A percentile compares a stretch with the other conserved stretches of the same genome.
phyloP scores from a whole-genome alignment of 2,888 invertebrate genomes.

The Leptogaster cylindrica region DNA sequence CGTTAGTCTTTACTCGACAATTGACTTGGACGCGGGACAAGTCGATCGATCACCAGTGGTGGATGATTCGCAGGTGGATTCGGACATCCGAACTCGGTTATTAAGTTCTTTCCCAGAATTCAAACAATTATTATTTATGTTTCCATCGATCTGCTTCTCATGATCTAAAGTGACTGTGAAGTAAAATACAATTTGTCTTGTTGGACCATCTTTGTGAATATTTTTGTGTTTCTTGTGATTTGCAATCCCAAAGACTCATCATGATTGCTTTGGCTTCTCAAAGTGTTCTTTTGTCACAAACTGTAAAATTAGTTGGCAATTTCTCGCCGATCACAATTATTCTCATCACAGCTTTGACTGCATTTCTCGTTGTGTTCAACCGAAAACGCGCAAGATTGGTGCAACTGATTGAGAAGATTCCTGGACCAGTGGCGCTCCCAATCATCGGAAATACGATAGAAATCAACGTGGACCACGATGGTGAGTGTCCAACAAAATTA shows the following conservation, averaged over 20 bases:
- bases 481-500: slow-evolving; percentile 61
- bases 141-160: no score
- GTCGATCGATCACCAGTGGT: not conserved
- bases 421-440: slow-evolving; percentile 67
- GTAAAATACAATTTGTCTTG: no score
- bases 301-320: slow-evolving; percentile 54
- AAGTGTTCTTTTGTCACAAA: slow-evolving; percentile 57
- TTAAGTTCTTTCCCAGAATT: no score
- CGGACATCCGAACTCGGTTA: not conserved
- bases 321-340: slow-evolving; percentile 59
- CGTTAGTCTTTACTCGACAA: slow-evolving; percentile 58
- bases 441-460: slow-evolving; percentile 68
- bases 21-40: slow-evolving; percentile 49
- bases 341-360: slow-evolving; percentile 52
- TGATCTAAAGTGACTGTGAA: no score
- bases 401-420: slow-evolving; percentile 65
- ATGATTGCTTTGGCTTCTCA: slow-evolving; percentile 55
- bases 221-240: no score
- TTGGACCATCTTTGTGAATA: no score
- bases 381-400: slow-evolving; percentile 59
- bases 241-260: no score
- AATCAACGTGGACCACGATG: slow-evolving; percentile 67
- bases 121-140: no score
- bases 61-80: not conserved
- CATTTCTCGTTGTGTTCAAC: slow-evolving; percentile 57